A percentile compares a stretch with the other conserved stretches of the same genome.
phyloP scores from a whole-genome alignment of 2,888 invertebrate species.

The Lacanobia oleracea region DNA sequence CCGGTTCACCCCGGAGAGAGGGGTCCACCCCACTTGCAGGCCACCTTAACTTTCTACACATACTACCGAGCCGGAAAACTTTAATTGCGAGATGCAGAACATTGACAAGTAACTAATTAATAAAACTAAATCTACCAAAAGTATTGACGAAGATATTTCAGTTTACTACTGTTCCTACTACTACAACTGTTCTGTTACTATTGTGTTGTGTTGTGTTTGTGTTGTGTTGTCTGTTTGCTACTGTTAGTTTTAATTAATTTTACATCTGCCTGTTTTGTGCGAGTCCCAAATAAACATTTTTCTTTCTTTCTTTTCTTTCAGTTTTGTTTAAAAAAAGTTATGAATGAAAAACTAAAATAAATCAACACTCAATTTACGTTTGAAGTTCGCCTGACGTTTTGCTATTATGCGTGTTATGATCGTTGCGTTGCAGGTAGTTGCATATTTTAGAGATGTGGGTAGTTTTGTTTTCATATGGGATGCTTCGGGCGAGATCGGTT shows the following conservation, averaged over 20 bases:
- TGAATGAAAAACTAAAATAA: not conserved
- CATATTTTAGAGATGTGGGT: not conserved
- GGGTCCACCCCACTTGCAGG: not conserved
- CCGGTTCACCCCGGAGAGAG: constrained; percentile 26
- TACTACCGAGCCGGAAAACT: not conserved
- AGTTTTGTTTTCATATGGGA: not conserved
- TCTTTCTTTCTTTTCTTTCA: no score
- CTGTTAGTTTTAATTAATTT: no score
- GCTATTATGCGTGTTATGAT: no score
- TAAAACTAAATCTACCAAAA: not conserved
- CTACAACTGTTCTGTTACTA: no score
- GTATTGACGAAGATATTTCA: not conserved
- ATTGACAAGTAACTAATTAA: not conserved
- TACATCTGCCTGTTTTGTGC: no score
- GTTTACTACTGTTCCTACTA: no score
- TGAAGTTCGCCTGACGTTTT: no score
- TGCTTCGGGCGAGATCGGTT: not conserved
- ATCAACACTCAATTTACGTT: not conserved
- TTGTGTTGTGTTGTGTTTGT: no score
- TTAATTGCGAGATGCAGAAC: constrained; percentile 28
- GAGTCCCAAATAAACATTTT: no score
- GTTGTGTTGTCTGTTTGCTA: no score
- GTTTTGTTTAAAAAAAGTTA: not conserved
- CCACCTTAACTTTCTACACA: not conserved
- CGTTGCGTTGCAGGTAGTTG: constrained; percentile 18